Base-by-base conservation (phyloP, 2,113 vertebrate species). In the Rutilus rutilus region DNA sequence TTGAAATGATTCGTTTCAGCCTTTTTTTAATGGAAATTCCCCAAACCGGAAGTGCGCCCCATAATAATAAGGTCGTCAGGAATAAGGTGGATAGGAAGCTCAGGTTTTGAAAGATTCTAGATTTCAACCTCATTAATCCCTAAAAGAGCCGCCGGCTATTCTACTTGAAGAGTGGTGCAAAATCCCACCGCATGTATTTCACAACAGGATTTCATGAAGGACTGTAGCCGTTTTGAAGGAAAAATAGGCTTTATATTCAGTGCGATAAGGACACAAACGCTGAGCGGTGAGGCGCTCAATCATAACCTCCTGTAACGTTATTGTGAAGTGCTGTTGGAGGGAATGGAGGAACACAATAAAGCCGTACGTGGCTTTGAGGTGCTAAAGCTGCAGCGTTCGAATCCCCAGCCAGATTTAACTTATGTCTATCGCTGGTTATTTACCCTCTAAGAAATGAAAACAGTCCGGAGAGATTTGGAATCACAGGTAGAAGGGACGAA, bases 401-500 rank as follows among this genome's bases (percentile, higher is more conserved):
- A 39, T 80, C 39, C 78, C 59, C 39, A 47, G 39, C 36, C 4
- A 17, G 15, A 78, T 36, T 42, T 47, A 19, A 3, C 21, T 33
- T 21, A 15, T 50, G 33, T 36, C 17, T 42, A 45, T 62, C 14
- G 7, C 45, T 67, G 52, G 47, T 85, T 85, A 78, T 87, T 83
- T 83, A 83, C 74, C 75, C 86, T 67, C 52, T 78, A 17, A 83
- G 73, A 87, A 71, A 84, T 84, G 65, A 78, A 78, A 78, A 50
- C 10, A 73, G 82, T 77, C 75, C 19, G 2, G 64, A 19, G 86
- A 84, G 64, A 84, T 83, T 60, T 45, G 15, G 15, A 73, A 64
- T 73, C 25, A 62, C 39, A 79, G 75, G 12, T 17, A 27, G 36
- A 27, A 30, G 2, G 42, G 52, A 4, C 0, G 59, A 39, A 45